Evolutionary conservation across 1,140 invertebrate species (phyloP).

Genomic region (Drosophila azteca): DNA sequence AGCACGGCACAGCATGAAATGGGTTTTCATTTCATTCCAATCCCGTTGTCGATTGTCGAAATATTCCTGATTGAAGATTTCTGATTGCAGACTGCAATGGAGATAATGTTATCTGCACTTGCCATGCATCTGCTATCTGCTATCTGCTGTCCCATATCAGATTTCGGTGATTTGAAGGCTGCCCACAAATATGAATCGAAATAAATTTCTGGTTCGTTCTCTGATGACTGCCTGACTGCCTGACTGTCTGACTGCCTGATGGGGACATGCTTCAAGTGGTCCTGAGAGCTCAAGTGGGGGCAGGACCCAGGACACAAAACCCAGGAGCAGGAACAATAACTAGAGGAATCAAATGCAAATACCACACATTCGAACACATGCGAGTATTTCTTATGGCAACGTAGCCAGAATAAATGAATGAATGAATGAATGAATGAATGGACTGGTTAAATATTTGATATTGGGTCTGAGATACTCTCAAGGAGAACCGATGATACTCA

Average conservation of each 20-base stretch:
- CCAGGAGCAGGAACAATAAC: constrained; percentile 17
- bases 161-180: constrained; percentile 20
- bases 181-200: constrained; percentile 29
- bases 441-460: constrained; percentile 22
- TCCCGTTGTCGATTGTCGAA: no score
- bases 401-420: constrained; percentile 6
- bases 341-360: constrained; percentile 43
- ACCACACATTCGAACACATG: background rate
- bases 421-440: background rate
- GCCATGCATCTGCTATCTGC: background rate
- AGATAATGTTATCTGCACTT: background rate
- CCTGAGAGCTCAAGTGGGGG: background rate
- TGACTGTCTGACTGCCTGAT: background rate
- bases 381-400: no score
- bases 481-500: background rate
- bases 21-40: no score
- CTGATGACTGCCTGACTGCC: constrained; percentile 1
- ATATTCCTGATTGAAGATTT: no score
- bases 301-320: constrained; percentile 2
- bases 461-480: background rate
- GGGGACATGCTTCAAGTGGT: constrained; percentile 34
- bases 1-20: no score
- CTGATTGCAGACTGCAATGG: background rate
- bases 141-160: constrained; percentile 5
- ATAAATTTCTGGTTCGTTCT: constrained; percentile 9